phyloP scores from a whole-genome alignment of 2,113 vertebrate species.

The Mobula birostris region DNA sequence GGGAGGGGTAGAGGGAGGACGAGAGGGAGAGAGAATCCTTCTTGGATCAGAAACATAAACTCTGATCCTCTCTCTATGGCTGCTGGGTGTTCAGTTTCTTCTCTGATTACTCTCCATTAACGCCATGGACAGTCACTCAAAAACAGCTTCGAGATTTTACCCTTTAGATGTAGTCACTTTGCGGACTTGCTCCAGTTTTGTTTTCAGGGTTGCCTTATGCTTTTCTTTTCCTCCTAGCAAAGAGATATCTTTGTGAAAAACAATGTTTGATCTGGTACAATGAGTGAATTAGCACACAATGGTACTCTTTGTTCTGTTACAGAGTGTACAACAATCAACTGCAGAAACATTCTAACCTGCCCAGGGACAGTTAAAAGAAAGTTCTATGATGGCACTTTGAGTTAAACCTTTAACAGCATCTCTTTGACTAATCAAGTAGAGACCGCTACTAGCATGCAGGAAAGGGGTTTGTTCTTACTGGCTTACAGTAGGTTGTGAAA shows the following conservation, averaged over 20 bases:
- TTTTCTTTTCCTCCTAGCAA: neutral
- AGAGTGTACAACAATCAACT: neutral
- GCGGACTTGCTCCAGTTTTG: too few relatives aligned
- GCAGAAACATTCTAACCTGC: neutral
- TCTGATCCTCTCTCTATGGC: too few relatives aligned
- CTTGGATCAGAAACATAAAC: too few relatives aligned
- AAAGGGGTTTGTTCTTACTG: too few relatives aligned
- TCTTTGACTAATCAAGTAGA: neutral
- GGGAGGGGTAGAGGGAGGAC: too few relatives aligned
- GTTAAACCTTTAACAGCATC: neutral
- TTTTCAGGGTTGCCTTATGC: neutral
- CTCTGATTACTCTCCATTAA: too few relatives aligned
- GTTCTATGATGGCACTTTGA: neutral
- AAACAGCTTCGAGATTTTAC: too few relatives aligned
- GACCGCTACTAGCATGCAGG: neutral
- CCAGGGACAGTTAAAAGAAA: neutral
- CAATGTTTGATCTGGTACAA: slow-evolving; percentile 22
- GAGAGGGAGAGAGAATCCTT: too few relatives aligned
- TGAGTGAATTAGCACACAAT: slow-evolving; percentile 5
- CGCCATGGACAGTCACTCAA: too few relatives aligned
- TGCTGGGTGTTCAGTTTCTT: too few relatives aligned
- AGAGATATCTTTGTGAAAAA: neutral
- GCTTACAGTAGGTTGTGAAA: too few relatives aligned
- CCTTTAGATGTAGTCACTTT: too few relatives aligned
- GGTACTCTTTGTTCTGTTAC: neutral